Evolutionary conservation across 1,140 invertebrate genomes (phyloP).

Genomic region (Drosophila kikkawai): DNA sequence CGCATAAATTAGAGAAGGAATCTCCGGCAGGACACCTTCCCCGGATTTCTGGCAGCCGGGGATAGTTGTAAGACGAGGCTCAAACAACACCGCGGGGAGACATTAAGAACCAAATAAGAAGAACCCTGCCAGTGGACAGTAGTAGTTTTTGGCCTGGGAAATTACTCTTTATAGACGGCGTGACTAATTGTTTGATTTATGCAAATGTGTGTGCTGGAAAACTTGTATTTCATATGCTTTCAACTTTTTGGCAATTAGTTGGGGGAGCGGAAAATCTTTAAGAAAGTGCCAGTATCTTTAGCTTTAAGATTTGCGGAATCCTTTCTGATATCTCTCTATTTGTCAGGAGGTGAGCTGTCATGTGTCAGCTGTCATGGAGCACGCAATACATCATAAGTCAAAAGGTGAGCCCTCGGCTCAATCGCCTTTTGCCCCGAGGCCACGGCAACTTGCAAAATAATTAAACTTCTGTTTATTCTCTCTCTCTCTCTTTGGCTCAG

Average conservation of each 20-base stretch:
- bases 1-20: conserved; percentile 75
- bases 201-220: conserved; percentile 61
- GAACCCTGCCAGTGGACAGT: conserved; percentile 60
- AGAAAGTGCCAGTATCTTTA: not conserved
- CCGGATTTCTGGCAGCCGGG: conserved; percentile 11
- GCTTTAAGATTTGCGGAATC: conserved; percentile 38
- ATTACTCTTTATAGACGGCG: conserved; percentile 49
- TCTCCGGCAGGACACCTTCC: conserved; percentile 70
- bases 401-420: conserved; percentile 74
- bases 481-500: conserved; percentile 8
- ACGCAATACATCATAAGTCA: conserved; percentile 81
- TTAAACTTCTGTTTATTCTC: conserved; percentile 83
- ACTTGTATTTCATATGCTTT: conserved; percentile 29
- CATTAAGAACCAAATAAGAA: conserved; percentile 61
- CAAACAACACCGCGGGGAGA: conserved; percentile 76
- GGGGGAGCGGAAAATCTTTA: conserved; percentile 20
- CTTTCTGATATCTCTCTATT: conserved; percentile 20
- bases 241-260: conserved; percentile 43
- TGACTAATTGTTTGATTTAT: conserved; percentile 83
- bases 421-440: conserved; percentile 44
- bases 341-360: conserved; percentile 52
- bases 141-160: conserved; percentile 28
- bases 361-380: conserved; percentile 72
- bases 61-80: conserved; percentile 67
- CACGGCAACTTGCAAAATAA: conserved; percentile 68